A percentile compares a stretch with the other conserved stretches of the same genome.
Evolutionary conservation across 92 coral and sea anemone species (phyloP).

Genomic region (Phenganax subtilis): DNA sequence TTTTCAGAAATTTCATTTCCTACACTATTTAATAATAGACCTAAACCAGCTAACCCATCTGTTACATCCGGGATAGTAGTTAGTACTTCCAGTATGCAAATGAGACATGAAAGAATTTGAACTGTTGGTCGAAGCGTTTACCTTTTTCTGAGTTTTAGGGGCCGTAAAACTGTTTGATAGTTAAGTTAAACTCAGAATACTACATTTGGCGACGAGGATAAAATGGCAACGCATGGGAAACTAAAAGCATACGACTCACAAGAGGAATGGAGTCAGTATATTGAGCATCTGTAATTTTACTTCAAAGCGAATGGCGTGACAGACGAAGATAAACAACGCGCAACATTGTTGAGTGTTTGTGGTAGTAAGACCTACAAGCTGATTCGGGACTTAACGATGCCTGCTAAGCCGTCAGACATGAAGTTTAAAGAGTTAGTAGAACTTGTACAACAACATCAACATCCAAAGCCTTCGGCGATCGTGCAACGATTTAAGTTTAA

Average conservation of each 20-base stretch:
- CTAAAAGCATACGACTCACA: constrained; percentile 24
- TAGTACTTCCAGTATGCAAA: no score
- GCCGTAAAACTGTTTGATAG: no score
- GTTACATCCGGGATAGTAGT: not conserved
- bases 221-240: constrained; percentile 23
- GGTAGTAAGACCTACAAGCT: constrained; percentile 47
- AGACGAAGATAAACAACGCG: constrained; percentile 41
- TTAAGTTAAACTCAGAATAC: not conserved
- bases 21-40: no score
- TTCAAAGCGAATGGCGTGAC: constrained; percentile 43
- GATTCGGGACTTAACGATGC: constrained; percentile 42
- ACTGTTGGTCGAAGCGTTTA: no score
- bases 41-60: not conserved
- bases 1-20: no score
- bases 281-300: constrained; percentile 29
- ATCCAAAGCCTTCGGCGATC: constrained; percentile 39
- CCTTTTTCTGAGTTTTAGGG: no score
- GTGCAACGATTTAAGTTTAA: constrained; percentile 51
- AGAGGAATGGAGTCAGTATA: constrained; percentile 45
- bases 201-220: constrained; percentile 40
- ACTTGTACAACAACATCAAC: constrained; percentile 28
- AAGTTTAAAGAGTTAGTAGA: constrained; percentile 41
- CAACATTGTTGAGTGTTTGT: constrained; percentile 40
- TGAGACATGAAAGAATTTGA: no score
- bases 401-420: constrained; percentile 35